These are phyloP conservation scores for Drosophila arawakana DNA, from an alignment of 1,140 invertebrate genomes.

Conservation along the genomic window DNA sequence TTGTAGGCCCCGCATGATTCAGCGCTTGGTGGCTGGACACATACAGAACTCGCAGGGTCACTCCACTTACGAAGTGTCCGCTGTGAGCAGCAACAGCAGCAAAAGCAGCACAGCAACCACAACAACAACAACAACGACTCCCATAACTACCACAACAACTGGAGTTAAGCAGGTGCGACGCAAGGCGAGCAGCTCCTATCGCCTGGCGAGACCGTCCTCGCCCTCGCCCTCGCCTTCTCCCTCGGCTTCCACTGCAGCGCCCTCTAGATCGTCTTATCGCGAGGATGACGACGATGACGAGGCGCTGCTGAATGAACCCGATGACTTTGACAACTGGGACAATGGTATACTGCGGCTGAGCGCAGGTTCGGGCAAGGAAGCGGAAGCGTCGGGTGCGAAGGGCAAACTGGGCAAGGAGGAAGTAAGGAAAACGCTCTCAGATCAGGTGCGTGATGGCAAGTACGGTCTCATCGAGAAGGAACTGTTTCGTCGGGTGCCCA, in stretches of 20 bases:
- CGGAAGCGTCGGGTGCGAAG: slow-evolving; percentile 78
- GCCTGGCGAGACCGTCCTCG: slow-evolving; percentile 38
- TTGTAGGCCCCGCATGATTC: slow-evolving; percentile 85
- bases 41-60: slow-evolving; percentile 84
- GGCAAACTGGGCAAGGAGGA: slow-evolving; percentile 87
- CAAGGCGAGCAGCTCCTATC: slow-evolving; percentile 67
- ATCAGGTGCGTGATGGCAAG: slow-evolving; percentile 94
- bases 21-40: slow-evolving; percentile 87
- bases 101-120: slow-evolving; percentile 20
- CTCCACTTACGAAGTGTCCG: slow-evolving; percentile 72
- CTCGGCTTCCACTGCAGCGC: neutral
- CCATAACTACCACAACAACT: slow-evolving; percentile 1
- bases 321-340: slow-evolving; percentile 86
- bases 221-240: neutral
- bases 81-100: slow-evolving; percentile 59
- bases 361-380: slow-evolving; percentile 87
- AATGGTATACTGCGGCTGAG: slow-evolving; percentile 88
- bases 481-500: slow-evolving; percentile 88
- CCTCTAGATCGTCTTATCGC: slow-evolving; percentile 2
- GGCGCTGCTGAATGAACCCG: slow-evolving; percentile 78
- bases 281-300: slow-evolving; percentile 73
- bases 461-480: slow-evolving; percentile 95
- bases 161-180: slow-evolving; percentile 14
- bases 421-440: slow-evolving; percentile 91
- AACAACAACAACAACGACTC: slow-evolving; percentile 19